Evolutionary conservation across 2,888 invertebrate genomes (phyloP).

Genomic region (Ypsolopha scabrella): DNA sequence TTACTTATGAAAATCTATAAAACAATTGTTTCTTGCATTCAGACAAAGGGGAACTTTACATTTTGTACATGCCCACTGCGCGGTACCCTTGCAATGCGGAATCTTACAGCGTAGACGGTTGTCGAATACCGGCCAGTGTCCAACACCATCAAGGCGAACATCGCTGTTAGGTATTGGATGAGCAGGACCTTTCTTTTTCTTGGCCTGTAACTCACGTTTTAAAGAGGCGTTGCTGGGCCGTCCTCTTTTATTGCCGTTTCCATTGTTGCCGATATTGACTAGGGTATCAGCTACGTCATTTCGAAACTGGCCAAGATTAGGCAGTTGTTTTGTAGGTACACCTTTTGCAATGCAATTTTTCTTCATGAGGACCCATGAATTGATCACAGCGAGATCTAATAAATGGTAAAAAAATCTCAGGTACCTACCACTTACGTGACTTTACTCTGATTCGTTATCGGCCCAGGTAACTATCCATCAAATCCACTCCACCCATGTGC

Average conservation of each 20-base stretch:
- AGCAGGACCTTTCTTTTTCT: background rate
- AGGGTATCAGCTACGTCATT: background rate
- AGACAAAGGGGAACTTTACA: no score
- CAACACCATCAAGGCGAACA: constrained; percentile 1
- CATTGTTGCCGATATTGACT: background rate
- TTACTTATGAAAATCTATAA: no score
- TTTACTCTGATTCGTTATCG: no score
- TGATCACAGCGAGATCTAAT: constrained; percentile 1
- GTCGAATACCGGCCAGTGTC: constrained; percentile 1
- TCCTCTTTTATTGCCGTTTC: constrained; percentile 1
- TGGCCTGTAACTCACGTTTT: background rate
- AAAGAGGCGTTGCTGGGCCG: constrained; percentile 1
- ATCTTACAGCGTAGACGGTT: constrained; percentile 2
- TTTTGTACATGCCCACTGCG: background rate
- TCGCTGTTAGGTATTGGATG: constrained; percentile 1
- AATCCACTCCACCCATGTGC: no score
- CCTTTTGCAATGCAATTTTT: background rate
- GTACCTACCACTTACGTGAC: background rate
- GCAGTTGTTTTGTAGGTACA: constrained; percentile 3
- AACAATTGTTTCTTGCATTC: no score
- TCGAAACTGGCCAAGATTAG: background rate
- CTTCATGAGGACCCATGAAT: constrained; percentile 2
- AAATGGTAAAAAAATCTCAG: background rate
- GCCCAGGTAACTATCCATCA: no score
- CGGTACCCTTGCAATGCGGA: constrained; percentile 1